These are phyloP conservation scores for Luidia sarsii DNA, from an alignment of 53 echinoderm and acorn worm species.

Conservation along the genomic window DNA sequence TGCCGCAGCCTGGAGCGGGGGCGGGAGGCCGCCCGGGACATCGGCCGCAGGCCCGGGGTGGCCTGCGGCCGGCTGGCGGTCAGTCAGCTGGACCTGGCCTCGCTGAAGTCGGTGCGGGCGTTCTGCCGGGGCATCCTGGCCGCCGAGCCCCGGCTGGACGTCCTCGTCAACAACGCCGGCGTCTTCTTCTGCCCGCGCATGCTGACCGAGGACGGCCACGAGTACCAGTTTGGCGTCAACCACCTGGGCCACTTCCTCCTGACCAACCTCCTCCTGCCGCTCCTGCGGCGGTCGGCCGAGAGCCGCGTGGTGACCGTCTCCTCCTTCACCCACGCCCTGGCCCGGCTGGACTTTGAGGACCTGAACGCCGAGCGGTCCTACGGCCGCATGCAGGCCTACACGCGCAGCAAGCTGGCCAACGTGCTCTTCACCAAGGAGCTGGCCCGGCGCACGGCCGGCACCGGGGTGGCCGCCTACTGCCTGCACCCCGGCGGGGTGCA, in stretches of 20 bases:
- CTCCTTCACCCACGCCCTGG: constrained; percentile 67
- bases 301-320: constrained; percentile 81
- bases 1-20: constrained; percentile 75
- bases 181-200: constrained; percentile 73
- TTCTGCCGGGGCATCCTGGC: constrained; percentile 73
- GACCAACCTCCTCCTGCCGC: constrained; percentile 74
- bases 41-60: constrained; percentile 24
- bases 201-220: constrained; percentile 80
- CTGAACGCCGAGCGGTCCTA: constrained; percentile 64
- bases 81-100: constrained; percentile 79
- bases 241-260: constrained; percentile 91
- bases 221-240: constrained; percentile 88
- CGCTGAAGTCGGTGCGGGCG: constrained; percentile 68
- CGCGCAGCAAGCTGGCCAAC: constrained; percentile 85
- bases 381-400: constrained; percentile 67
- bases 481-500: constrained; percentile 84
- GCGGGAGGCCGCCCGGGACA: constrained; percentile 64
- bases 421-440: constrained; percentile 82
- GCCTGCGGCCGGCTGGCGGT: constrained; percentile 60
- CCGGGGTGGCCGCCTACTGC: constrained; percentile 68
- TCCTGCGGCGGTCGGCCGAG: constrained; percentile 53
- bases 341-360: constrained; percentile 76
- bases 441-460: constrained; percentile 56
- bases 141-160: constrained; percentile 64
- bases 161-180: constrained; percentile 90